Conservation (phyloP, 2,113 vertebrate species). For the Catharus fuscescens region DNA sequence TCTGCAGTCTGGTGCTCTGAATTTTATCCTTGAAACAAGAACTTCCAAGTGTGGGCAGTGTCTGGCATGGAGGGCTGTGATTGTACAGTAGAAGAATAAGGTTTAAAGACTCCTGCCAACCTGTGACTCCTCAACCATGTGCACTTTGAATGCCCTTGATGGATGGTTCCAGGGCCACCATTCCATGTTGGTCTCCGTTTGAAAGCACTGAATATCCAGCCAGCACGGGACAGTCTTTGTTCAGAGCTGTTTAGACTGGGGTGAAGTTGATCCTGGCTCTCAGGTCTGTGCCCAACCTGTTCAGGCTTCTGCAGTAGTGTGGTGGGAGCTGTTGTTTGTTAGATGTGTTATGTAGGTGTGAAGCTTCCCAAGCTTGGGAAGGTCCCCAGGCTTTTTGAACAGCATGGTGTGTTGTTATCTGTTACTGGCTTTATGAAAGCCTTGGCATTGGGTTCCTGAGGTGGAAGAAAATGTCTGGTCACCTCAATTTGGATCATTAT, state of each 20-base stretch:
- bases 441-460: not conserved
- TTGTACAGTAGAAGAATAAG: not conserved
- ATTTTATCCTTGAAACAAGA: not conserved
- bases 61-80: not conserved
- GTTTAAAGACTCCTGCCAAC: not conserved
- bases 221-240: not conserved
- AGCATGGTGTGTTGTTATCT: not conserved
- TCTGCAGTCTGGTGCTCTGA: not conserved
- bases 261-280: not conserved
- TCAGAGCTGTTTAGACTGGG: not conserved
- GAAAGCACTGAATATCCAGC: not conserved
- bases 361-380: not conserved
- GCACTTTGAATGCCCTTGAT: not conserved
- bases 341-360: not conserved
- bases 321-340: not conserved
- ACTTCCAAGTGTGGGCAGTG: not conserved
- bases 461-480: not conserved
- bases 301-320: not conserved
- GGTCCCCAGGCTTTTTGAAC: not conserved
- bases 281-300: not conserved
- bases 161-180: not conserved
- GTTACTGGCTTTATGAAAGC: not conserved
- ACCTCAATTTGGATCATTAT: conserved; percentile 6
- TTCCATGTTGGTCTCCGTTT: accelerated
- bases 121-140: not conserved